Conservation (phyloP, 2,888 invertebrate species). For the Trachelus stipa region DNA sequence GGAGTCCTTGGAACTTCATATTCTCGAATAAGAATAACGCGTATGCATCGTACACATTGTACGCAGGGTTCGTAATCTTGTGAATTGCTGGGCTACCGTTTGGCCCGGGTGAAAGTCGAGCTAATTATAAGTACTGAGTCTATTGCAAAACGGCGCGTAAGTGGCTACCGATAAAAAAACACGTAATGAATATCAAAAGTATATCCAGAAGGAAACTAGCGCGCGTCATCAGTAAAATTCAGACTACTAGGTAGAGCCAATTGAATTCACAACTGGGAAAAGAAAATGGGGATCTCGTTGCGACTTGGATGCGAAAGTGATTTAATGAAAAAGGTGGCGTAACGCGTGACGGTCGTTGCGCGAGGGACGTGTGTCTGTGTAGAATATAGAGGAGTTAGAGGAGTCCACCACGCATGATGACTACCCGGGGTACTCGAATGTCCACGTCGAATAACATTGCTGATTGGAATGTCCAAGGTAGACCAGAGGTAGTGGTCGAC, state of each 20-base stretch:
- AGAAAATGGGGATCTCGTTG: background rate
- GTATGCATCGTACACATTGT: background rate
- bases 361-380: background rate
- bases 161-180: background rate
- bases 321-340: background rate
- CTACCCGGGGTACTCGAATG: background rate
- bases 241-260: background rate
- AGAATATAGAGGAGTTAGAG: background rate
- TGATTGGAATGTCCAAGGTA: background rate
- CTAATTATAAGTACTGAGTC: conserved; percentile 22
- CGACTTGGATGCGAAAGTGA: background rate
- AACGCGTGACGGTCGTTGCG: background rate
- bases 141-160: conserved; percentile 14
- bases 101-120: conserved; percentile 21
- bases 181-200: background rate
- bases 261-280: background rate
- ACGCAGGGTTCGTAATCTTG: background rate
- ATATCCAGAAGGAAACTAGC: background rate
- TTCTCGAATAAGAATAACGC: no score
- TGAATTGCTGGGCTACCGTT: background rate
- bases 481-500: background rate
- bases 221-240: background rate
- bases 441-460: background rate
- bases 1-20: no score
- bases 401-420: background rate